Base-by-base conservation (phyloP, 2,113 vertebrate genomes). In the Crypturellus undulatus region DNA sequence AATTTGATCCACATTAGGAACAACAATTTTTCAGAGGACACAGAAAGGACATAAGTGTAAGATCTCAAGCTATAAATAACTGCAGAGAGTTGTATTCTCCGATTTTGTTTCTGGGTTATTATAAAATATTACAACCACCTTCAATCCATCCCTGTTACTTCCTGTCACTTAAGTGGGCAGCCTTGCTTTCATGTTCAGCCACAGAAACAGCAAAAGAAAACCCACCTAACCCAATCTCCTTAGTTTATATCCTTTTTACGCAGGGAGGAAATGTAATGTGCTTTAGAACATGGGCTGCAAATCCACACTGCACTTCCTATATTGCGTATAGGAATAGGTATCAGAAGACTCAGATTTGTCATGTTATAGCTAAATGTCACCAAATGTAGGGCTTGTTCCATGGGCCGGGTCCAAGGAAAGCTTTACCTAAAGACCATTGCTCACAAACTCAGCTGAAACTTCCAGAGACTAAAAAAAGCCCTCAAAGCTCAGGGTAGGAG, bases 261-360 rank as follows among this genome's bases (percentile, higher is more conserved):
- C 52, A 42, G 43, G 58, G 43, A 79, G 65, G 42, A 91, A 91
- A 64, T 4, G 9, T 3, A 36, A 3, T 7, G 36, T 0, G 0
- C 14, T 45, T 25, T 34, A 38, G n/a, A 6, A 71, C 67, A 69
- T 8, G 25, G 43, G 40, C 26, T 84, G 36, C 71, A 38, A 73
- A 70, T 65, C 20, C 45, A 25, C 47, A 4, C 3, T 3, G 40
- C 1, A 19, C 25, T 25, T 69, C 67, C 87, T 84, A 26, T 34
- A 43, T 26, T 0, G 3, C 30, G 11, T 10, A 8, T 5, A 1
- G 5, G 30, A 63, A 78, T 1, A 68, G 47, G n/a, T 32, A n/a
- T 12, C 0, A 0, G 3, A 43, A n/a, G 38, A 67, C 69, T 19
- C 12, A 58, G 30, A 51, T 40, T 7, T 40, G 56, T 24, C 30